A percentile compares a stretch with the other conserved stretches of the same genome.
Evolutionary conservation across 2,888 invertebrate genomes (phyloP).

Genomic region (Drosophila pullipes): DNA sequence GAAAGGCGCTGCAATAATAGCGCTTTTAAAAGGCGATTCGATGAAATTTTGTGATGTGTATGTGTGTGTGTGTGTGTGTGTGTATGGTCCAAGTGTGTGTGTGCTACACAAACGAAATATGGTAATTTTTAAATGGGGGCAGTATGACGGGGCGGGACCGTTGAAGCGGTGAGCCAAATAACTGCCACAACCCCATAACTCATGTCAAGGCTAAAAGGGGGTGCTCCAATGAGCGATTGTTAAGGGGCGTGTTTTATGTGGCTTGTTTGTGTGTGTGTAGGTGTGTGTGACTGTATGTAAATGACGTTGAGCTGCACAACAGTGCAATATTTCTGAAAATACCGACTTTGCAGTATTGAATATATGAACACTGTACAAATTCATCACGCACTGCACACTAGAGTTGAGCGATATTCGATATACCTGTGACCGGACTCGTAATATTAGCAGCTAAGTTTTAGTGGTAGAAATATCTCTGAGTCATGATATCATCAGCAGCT

Average conservation of each 20-base stretch:
- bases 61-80: not conserved
- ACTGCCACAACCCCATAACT: conserved; percentile 66
- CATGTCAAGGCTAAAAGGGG: conserved; percentile 51
- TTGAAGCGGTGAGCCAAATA: conserved; percentile 48
- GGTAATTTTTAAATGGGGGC: conserved; percentile 66
- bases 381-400: conserved; percentile 49
- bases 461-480: not conserved
- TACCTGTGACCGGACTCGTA: not conserved
- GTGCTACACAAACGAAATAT: conserved; percentile 57
- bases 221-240: conserved; percentile 73
- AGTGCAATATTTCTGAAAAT: conserved; percentile 53
- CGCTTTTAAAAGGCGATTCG: conserved; percentile 39
- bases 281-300: conserved; percentile 6
- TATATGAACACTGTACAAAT: conserved; percentile 72
- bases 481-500: not conserved
- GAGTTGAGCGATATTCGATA: not conserved
- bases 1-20: conserved; percentile 19
- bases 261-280: conserved; percentile 1
- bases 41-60: conserved; percentile 39
- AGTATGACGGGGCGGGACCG: conserved; percentile 23
- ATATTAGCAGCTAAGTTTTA: not conserved
- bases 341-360: conserved; percentile 73
- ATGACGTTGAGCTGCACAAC: conserved; percentile 36
- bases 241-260: conserved; percentile 21
- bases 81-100: conserved; percentile 12